Base-by-base conservation (phyloP, 2,113 vertebrate species). In the Sylvietta virens region DNA sequence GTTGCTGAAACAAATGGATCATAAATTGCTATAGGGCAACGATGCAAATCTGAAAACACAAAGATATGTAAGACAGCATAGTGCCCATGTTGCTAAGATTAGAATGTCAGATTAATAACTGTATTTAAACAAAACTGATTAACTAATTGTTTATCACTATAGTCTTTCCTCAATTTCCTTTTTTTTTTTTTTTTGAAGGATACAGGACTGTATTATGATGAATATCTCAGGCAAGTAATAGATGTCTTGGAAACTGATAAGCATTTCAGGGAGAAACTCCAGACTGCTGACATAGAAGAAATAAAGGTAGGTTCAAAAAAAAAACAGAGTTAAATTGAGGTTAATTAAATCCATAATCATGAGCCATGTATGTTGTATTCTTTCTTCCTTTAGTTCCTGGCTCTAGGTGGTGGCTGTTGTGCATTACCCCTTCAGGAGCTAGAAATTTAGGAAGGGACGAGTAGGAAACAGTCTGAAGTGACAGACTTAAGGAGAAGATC, bases 181-280 rank as follows among this genome's bases (percentile, higher is more conserved):
- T 62, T 93, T 71, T 60, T 37, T 48, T 94, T 77, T 92, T 60
- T 78, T 94, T 95, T 97, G 13, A 92, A 99, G 99, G 99, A 99
- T 96, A 99, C 99, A 50, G 99, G 99, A 86, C 98, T 99, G 88
- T 99, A 99, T 97, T 99, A 99, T 95, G 99, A 99, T 95, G 99
- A 98, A 56, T 99, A 99, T 97, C 99, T 99, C 97, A 98, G 98
- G 88, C 99, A 99, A 98, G 99, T 99, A 87, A 99, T 99, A 53
- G 99, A 99, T 97, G 99, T 99, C 86, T 98, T 99, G 66, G 99
- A 99, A 97, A 99, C 99, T 97, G 99, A 99, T 97, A 98, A 98
- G 65, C 99, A 99, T 98, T 99, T 99, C 97, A 98, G 99, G 98
- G 99, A 99, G 96, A 99, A 99, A 92, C 99, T 99, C 30, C 99